These are phyloP conservation scores for Eremophila alpestris DNA, from an alignment of 2,797 vertebrate genomes.

Conservation along the genomic window DNA sequence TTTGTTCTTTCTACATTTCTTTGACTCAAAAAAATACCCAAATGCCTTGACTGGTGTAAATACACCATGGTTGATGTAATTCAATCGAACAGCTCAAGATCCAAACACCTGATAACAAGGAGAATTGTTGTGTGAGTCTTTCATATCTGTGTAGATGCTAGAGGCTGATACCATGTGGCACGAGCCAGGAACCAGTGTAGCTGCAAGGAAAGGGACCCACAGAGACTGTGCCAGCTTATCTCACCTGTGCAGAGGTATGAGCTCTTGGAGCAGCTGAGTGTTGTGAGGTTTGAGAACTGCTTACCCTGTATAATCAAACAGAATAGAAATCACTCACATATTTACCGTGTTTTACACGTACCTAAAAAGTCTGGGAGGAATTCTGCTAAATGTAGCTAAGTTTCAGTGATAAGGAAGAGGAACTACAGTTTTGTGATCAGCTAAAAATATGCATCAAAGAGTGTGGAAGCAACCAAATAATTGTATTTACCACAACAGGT, in stretches of 20 bases:
- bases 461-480: not conserved
- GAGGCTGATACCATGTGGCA: not conserved
- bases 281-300: not conserved
- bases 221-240: not conserved
- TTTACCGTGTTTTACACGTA: fast-evolving
- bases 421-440: not conserved
- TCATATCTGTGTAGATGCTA: not conserved
- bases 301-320: not conserved
- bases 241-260: not conserved
- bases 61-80: not conserved
- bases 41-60: not conserved
- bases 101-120: not conserved
- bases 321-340: not conserved
- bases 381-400: not conserved
- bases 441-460: not conserved
- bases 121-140: not conserved
- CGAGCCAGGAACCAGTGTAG: not conserved
- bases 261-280: not conserved
- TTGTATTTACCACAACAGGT: not conserved
- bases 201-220: not conserved
- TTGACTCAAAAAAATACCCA: not conserved
- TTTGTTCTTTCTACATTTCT: not conserved
- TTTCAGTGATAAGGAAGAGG: not conserved
- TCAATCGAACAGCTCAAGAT: not conserved
- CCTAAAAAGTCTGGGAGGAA: not conserved